Evolutionary conservation across 2,113 vertebrate genomes (phyloP), one percentile per base, ranked within the genome.

Genomic region (Dermatemys mawii): DNA sequence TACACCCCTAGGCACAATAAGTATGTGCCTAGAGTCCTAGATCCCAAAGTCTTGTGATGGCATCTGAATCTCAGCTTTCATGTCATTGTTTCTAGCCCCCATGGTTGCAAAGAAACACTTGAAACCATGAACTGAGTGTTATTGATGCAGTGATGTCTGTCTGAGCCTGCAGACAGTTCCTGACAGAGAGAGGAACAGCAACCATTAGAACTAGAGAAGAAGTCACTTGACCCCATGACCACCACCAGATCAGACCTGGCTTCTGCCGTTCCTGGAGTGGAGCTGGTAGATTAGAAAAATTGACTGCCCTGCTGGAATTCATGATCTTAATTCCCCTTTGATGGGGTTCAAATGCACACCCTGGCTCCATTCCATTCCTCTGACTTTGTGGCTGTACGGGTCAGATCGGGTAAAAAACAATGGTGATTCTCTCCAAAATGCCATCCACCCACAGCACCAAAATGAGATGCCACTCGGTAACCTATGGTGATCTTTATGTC

Each of bases 391-490:
- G n/a, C 10, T 79, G 78, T 57, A 8, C 67, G 51, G 35, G 29
- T 81, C 81, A 94, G 83, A 86, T 87, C 38, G 63, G 87, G 24
- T n/a, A 83, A 90, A 90, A 94, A 87, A n/a, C n/a, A 94, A 84
- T 8, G 75, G n/a, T 19, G 0, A 0, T 81, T 38, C 22, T 85
- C 8, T 83, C 89, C 63, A 0, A 0, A 24, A 44, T 78, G 16
- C 24, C 27, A 35, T 84, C 57, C 35, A 19, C 60, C 90, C 78
- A 60, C 5, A 57, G 10, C 49, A 54, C 41, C 6, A 24, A 86
- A 86, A 19, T n/a, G 21, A 81, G 27, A 6, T 87, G 78, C 48
- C 90, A 83, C 8, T 93, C 22, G 8, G 78, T 55, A 89, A 1
- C 9, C 78, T 76, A 44, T 60, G 35, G 32, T 57, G 50, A 87